phyloP scores from a whole-genome alignment of 2,797 vertebrate genomes.

The Sebastes taczanowskii region DNA sequence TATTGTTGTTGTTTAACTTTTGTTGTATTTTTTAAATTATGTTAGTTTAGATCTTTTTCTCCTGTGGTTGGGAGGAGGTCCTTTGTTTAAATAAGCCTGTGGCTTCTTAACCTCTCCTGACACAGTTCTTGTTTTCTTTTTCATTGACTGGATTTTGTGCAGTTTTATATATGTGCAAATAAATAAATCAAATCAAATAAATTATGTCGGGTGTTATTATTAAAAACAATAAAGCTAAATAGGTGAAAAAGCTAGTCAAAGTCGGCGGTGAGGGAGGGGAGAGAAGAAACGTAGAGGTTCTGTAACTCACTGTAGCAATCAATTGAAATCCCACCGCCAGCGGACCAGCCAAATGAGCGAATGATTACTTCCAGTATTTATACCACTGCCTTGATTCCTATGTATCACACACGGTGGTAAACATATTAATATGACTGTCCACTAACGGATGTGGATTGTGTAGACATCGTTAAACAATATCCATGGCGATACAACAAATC shows the following conservation, averaged over 20 bases:
- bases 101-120: too few species aligned
- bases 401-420: fast-evolving
- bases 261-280: conserved; percentile 70
- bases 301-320: conserved; percentile 79
- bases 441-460: fast-evolving
- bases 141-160: too few species aligned
- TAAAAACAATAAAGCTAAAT: fast-evolving
- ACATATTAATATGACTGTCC: fast-evolving
- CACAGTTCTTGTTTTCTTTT: too few species aligned
- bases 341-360: conserved; percentile 47
- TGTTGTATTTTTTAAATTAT: too few species aligned
- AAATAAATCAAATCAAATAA: too few species aligned
- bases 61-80: too few species aligned
- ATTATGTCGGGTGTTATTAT: fast-evolving
- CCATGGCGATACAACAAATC: fast-evolving
- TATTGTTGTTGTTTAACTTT: too few species aligned
- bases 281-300: conserved; percentile 78
- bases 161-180: too few species aligned
- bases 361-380: fast-evolving
- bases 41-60: too few species aligned
- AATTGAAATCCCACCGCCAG: conserved; percentile 73
- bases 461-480: fast-evolving
- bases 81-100: too few species aligned
- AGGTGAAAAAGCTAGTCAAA: conserved; percentile 62
- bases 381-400: fast-evolving